A percentile compares a stretch with the other conserved stretches of the same genome.
Conservation (phyloP, 1,140 invertebrate species). For the Drosophila yakuba region DNA sequence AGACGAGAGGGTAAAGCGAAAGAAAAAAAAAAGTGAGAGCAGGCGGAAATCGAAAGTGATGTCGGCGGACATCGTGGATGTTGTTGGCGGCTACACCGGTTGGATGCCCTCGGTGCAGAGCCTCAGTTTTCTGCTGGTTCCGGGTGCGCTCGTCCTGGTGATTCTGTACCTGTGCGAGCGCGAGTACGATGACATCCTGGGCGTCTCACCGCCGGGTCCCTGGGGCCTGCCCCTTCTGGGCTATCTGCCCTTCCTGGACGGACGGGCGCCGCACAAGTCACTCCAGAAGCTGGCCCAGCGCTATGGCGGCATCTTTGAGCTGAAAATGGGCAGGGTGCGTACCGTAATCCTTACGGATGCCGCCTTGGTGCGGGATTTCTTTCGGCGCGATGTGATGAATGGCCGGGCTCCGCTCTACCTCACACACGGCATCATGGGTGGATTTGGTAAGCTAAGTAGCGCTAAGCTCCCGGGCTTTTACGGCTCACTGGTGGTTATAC, state of each 20-base stretch:
- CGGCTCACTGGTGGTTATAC: background rate
- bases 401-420: slow-evolving; percentile 92
- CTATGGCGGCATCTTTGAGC: slow-evolving; percentile 90
- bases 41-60: slow-evolving; percentile 30
- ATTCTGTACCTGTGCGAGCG: slow-evolving; percentile 51
- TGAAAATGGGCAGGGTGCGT: slow-evolving; percentile 90
- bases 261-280: slow-evolving; percentile 88
- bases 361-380: slow-evolving; percentile 88
- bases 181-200: slow-evolving; percentile 47
- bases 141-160: slow-evolving; percentile 25
- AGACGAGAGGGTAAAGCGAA: background rate
- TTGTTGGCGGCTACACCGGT: background rate
- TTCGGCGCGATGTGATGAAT: slow-evolving; percentile 89
- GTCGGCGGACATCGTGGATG: background rate
- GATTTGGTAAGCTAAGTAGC: slow-evolving; percentile 88
- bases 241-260: slow-evolving; percentile 90
- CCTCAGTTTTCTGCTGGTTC: slow-evolving; percentile 18
- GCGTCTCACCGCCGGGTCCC: slow-evolving; percentile 89
- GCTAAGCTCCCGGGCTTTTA: background rate
- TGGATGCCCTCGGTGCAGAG: slow-evolving; percentile 4
- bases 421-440: slow-evolving; percentile 94
- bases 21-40: slow-evolving; percentile 1
- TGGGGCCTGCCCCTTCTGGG: slow-evolving; percentile 91
- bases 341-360: slow-evolving; percentile 91
- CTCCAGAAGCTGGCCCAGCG: slow-evolving; percentile 87